Evolutionary conservation across 2,113 vertebrate genomes (phyloP), one percentile per base, ranked within the genome.

Genomic region (Drymodes brunneopygia): DNA sequence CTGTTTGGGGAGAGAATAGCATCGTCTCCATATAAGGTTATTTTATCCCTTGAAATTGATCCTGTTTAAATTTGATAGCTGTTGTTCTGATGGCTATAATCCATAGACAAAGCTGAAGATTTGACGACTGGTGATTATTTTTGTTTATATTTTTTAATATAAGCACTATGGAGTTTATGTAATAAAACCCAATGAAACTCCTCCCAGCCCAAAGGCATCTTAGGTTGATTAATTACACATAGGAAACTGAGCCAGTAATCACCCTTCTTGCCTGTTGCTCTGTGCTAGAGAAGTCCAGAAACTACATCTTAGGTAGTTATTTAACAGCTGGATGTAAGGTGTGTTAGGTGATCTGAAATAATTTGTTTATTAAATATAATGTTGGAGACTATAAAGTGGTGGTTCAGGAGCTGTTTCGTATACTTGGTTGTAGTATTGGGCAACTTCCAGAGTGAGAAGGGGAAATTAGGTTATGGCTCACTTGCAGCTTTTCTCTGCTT

Each of bases 1-100:
- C 93, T 99, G 22, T 99, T 99, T 97, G 99, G 98, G 62, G 99
- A 99, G 88, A 97, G 98, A 97, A 99, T 99, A 83, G 98, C 98
- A 66, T 98, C 99, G 1, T 99, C 99, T 21, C 99, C 99, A 1
- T 99, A 99, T 97, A 98, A 99, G 98, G 99, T 99, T 95, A 65
- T 82, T 95, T 40, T 80, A 45, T 81, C 28, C 16, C 16, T 90
- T 93, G 40, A 87, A 54, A 19, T 36, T 77, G 45, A 25, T 79
- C 45, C 33, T 62, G 27, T 74, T 81, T 78, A 23, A 66, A 50
- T 74, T 84, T 82, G 85, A 50, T 91, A 54, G 19, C 36, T 12
- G 4, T 61, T 4, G 4, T 84, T 75, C 33, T 82, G 12, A 19
- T 88, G 45, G 12, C 54, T 85, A 7, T 50, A 77, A 70, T 82